Evolutionary conservation across 2,888 invertebrate species (phyloP), one percentile per base, ranked within the genome.

Genomic region (Eumacrocentrus americanus): DNA sequence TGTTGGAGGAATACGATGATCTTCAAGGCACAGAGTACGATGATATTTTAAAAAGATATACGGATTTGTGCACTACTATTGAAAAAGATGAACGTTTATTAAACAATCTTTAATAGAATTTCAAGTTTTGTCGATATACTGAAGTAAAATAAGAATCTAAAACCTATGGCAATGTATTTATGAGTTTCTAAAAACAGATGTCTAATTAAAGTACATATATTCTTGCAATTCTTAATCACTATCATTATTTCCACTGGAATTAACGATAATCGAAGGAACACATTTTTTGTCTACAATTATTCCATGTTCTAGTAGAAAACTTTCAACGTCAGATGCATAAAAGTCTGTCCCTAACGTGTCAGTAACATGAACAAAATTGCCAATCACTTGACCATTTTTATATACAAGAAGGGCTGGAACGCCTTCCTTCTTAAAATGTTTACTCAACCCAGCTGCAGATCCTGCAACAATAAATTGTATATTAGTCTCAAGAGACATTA

Each of bases 371-470:
- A 98, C 89, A 83, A 96, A 97, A 82, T 96, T 98, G 0, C 96
- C 96, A 74, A 98, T 89, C 3, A 97, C 83, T 74, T 92, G 91
- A 2, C 95, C 94, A 38, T 86, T 89, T 82, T 95, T 95, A 79
- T 98, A 98, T 0, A 94, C 89, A 35, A 98, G 83, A 54, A 98
- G 81, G 1, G 98, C 96, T 11, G 98, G 98, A 0, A 98, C 89
- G 18, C 96, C 98, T 70, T 89, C 89, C 20, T 86, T 83, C 77
- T 92, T 89, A 80, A 98, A 98, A 70, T 91, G 88, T 55, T 87
- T 85, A 77, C 95, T 97, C 76, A 98, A 86, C 0, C 93, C 94
- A 2, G 94, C 94, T 35, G 88, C 84, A 3, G 92, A 89, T 34
- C 92, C 87, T 75, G 46, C 42, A 20, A n/a, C 29, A 44, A 44